These are phyloP conservation scores for Puma concolor DNA, from an alignment of 2,113 vertebrate genomes.

Conservation along the genomic window DNA sequence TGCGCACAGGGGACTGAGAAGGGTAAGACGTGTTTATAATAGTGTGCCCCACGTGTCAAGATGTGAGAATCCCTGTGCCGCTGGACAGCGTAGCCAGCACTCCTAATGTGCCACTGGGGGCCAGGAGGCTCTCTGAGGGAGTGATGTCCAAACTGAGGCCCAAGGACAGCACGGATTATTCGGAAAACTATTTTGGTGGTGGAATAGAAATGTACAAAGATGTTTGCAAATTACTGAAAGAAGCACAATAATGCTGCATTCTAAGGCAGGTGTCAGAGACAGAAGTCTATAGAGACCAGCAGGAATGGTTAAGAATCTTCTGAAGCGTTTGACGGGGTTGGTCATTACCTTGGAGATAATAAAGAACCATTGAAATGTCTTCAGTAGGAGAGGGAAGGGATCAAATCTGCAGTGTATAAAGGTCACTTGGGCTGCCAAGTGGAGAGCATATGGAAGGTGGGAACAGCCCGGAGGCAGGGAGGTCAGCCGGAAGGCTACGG, in stretches of 20 bases:
- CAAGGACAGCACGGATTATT: background rate
- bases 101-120: rapidly evolving
- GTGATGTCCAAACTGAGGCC: background rate
- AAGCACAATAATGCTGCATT: background rate
- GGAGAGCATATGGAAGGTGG: background rate
- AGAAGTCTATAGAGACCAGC: background rate
- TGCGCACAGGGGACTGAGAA: background rate
- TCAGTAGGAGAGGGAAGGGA: background rate
- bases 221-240: background rate
- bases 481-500: background rate
- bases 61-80: background rate
- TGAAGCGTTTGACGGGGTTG: background rate
- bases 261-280: background rate
- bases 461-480: background rate
- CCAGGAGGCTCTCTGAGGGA: background rate
- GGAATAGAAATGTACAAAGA: background rate
- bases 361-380: background rate
- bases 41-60: rapidly evolving
- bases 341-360: background rate
- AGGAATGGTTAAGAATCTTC: background rate
- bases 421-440: background rate
- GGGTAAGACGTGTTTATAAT: background rate
- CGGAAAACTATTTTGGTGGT: background rate
- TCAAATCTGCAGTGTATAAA: background rate
- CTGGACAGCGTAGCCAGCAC: rapidly evolving